Evolutionary conservation across 2,797 vertebrate genomes (phyloP).

Genomic region (Esox masquinongy): DNA sequence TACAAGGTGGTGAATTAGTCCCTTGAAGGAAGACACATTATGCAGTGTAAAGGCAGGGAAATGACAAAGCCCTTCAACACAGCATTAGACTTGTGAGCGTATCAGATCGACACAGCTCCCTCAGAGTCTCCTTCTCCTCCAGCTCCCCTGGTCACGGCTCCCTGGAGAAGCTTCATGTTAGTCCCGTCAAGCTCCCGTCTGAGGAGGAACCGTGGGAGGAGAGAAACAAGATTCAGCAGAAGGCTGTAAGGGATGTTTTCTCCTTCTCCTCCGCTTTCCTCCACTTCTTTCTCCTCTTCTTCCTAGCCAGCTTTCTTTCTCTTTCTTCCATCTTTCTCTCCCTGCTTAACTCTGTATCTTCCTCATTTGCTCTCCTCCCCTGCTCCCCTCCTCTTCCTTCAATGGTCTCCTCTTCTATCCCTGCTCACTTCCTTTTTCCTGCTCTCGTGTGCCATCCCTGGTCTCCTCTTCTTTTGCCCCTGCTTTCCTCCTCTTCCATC

Average conservation of each 20-base stretch:
- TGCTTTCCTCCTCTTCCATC: constrained; percentile 30
- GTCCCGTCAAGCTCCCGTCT: neutral
- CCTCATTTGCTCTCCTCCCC: neutral
- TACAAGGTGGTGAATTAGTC: constrained; percentile 24
- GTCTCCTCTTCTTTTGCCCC: no score
- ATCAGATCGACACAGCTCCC: no score
- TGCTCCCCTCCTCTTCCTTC: neutral
- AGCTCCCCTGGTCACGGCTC: neutral
- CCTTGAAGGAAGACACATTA: constrained; percentile 33
- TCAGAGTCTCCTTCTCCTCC: no score
- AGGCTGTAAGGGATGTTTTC: neutral
- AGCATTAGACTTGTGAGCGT: no score
- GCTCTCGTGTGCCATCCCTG: no score
- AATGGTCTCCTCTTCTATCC: no score
- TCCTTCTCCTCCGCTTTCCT: neutral
- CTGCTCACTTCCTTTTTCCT: constrained; percentile 22
- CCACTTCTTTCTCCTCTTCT: neutral
- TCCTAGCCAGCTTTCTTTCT: no score
- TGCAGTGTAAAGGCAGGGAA: neutral
- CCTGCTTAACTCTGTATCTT: no score
- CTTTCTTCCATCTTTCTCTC: no score
- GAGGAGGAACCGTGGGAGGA: neutral
- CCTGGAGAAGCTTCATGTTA: neutral
- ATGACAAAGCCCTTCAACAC: neutral
- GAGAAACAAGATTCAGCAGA: neutral